These are phyloP conservation scores for Mythimna impura DNA, from an alignment of 2,888 invertebrate genomes.

Conservation along the genomic window DNA sequence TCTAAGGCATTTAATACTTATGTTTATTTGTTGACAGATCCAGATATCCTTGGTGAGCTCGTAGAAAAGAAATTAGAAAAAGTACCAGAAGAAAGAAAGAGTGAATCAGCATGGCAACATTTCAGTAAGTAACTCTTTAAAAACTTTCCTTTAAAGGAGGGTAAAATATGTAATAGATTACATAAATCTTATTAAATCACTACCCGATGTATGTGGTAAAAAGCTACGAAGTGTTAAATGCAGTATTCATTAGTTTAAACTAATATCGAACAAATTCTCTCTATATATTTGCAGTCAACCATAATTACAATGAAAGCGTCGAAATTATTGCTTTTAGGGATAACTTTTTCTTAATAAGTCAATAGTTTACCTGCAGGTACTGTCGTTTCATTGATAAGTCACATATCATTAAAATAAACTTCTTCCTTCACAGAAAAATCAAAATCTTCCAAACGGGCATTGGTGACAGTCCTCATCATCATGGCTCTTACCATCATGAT, in stretches of 20 bases:
- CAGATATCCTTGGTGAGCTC: conserved; percentile 61
- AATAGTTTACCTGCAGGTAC: neutral
- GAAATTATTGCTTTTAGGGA: neutral
- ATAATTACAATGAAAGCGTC: neutral
- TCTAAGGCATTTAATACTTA: too few relatives aligned
- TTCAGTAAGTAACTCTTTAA: conserved; percentile 70
- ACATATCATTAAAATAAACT: neutral
- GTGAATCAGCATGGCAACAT: conserved; percentile 73
- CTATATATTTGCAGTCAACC: too few relatives aligned
- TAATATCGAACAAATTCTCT: neutral
- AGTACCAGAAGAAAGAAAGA: conserved; percentile 38
- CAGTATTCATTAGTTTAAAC: neutral
- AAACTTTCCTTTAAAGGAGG: neutral
- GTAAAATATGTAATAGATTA: neutral
- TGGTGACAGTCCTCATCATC: conserved; percentile 68
- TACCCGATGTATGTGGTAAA: neutral
- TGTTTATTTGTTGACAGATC: conserved; percentile 64
- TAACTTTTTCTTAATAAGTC: neutral
- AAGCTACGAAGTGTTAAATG: neutral
- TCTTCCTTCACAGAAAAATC: conserved; percentile 71
- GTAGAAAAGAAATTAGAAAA: conserved; percentile 59
- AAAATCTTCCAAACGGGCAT: conserved; percentile 74
- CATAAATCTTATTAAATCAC: too few relatives aligned
- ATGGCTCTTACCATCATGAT: conserved; percentile 80
- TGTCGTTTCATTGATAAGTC: neutral